Base-by-base conservation (phyloP, 2,797 vertebrate genomes). In the Lepus oiostolus region DNA sequence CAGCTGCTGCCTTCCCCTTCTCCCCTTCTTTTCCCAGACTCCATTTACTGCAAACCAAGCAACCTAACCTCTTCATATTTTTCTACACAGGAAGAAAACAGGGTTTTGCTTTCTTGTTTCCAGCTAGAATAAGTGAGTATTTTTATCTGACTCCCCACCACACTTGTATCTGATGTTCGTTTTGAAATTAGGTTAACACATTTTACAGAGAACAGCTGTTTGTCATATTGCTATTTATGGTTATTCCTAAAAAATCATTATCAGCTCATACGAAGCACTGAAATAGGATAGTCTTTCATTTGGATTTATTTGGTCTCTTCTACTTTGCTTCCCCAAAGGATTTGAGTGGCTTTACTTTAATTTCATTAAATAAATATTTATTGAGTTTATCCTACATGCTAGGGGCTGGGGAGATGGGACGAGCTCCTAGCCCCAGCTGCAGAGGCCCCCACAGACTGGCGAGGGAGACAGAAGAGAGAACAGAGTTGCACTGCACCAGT, bases 351-450 rank as follows among this genome's bases (percentile, higher is more conserved):
- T 80, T 94, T 89, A 72, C 65, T 75, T 70, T 58, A 58, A 84
- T 32, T 80, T 91, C 26, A 67, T 90, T 87, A 70, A 92, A 47
- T 82, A 88, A 91, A 88, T 76, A 58, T 32, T 70, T 63, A n/a
- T 7, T 79, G 81, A 67, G 47, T 76, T 93, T 68, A 72, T 54
- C 35, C 60, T n/a, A 62, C 7, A 1, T 71, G 35, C 3, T 76
- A 65, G 28, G 22, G 28, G 12, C 38, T 90, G n/a, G 42, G 30
- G 28, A 65, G 71, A 58, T n/a, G 21, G 62, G 35, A 83, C 70
- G 16, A 84, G 62, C 68, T 90, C 50, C 54, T 19, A 38, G 67
- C 28, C 30, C n/a, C 76, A 86, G 76, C 30, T 63, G 21, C 58
- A n/a, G 5, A 65, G 65, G 12, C 28, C 75, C 42, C 24, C 38